A percentile compares a stretch with the other conserved stretches of the same genome.
These are phyloP conservation scores for Falcunculus frontatus DNA, from an alignment of 2,113 vertebrate genomes.

Conservation along the genomic window DNA sequence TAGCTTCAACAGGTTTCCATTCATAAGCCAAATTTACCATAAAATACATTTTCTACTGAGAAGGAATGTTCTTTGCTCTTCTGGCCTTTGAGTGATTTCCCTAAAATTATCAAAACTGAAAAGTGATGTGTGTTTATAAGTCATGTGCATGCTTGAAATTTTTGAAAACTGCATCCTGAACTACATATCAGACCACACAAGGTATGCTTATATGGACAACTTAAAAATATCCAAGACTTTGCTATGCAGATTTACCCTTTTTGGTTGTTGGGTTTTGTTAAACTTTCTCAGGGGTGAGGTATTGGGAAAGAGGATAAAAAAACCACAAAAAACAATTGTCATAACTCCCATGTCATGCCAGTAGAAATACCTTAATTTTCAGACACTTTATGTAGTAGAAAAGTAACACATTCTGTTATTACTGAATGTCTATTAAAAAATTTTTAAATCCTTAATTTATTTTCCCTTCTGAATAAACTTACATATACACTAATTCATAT, in stretches of 20 bases:
- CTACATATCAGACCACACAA: neutral
- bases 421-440: neutral
- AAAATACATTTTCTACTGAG: neutral
- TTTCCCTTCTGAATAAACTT: neutral
- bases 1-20: neutral
- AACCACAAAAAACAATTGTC: accelerated
- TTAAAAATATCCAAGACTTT: neutral
- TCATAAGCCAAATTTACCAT: neutral
- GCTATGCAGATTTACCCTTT: neutral
- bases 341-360: neutral
- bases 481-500: neutral
- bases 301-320: neutral
- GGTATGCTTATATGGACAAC: neutral
- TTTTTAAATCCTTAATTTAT: neutral
- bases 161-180: neutral
- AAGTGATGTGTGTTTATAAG: neutral
- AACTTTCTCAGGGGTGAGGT: neutral
- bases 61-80: neutral
- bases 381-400: neutral
- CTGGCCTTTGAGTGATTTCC: neutral
- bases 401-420: neutral
- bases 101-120: neutral
- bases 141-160: neutral
- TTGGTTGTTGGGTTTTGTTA: neutral
- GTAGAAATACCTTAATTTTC: neutral